These are phyloP conservation scores for Psylliodes chrysocephalus DNA, from an alignment of 2,888 invertebrate species.

Conservation along the genomic window DNA sequence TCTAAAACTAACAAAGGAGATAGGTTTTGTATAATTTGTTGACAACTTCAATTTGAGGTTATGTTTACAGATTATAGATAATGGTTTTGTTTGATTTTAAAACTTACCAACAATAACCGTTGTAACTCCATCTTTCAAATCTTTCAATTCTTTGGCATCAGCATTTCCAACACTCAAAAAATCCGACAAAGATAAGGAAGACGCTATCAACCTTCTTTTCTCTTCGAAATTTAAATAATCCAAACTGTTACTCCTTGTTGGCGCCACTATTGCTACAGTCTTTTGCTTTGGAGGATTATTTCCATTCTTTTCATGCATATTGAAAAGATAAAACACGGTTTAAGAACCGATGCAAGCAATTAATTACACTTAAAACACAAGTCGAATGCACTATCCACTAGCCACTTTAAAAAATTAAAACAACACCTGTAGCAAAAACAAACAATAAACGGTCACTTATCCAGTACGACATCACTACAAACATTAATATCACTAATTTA, in stretches of 20 bases:
- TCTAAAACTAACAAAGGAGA: too few relatives aligned
- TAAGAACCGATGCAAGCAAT: constrained; percentile 6
- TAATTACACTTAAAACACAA: constrained; percentile 11
- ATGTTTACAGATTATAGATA: not conserved
- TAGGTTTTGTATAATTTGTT: not conserved
- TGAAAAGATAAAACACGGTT: constrained; percentile 28
- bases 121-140: constrained; percentile 58
- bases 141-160: constrained; percentile 56
- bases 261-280: constrained; percentile 75
- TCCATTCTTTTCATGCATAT: constrained; percentile 56
- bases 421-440: constrained; percentile 36
- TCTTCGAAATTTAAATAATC: constrained; percentile 93
- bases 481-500: constrained; percentile 1
- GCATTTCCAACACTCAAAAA: constrained; percentile 65
- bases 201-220: constrained; percentile 88
- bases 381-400: constrained; percentile 8
- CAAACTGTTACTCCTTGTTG: constrained; percentile 83
- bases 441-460: constrained; percentile 14
- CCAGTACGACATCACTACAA: constrained; percentile 5
- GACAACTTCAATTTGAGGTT: constrained; percentile 3
- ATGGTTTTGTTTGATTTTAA: too few relatives aligned
- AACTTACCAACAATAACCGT: constrained; percentile 62
- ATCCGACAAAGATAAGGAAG: constrained; percentile 86
- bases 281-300: constrained; percentile 60
- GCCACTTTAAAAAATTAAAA: constrained; percentile 22